Evolutionary conservation across 2,113 vertebrate species (phyloP), one percentile per base, ranked within the genome.

Genomic region (Sardina pilchardus): DNA sequence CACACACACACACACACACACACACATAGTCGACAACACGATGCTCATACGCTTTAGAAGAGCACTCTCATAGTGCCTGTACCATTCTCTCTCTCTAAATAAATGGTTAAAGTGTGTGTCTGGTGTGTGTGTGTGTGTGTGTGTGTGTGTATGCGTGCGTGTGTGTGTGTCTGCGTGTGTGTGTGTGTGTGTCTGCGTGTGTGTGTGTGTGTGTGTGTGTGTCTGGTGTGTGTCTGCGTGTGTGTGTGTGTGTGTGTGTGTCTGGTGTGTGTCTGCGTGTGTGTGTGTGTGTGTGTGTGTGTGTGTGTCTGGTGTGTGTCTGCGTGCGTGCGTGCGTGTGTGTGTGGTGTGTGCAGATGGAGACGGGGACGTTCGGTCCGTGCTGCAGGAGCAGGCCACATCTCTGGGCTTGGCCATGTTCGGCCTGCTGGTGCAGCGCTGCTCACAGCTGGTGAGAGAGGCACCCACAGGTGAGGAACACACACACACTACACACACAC

Each of bases 331-430:
- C 82, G n/a, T n/a, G n/a, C n/a, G n/a, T n/a, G n/a, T n/a, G n/a
- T n/a, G n/a, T n/a, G n/a, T n/a, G n/a, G 8, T 82, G n/a, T 87
- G n/a, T 39, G 81, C 86, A 94, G 94, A 90, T 75, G 91, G 93
- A 21, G 93, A 92, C 1, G 93, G 90, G 45, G 97, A 98, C 17
- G 93, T 94, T 34, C 96, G 98, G 75, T 98, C 97, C 0, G 93
- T 96, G 85, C 94, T 98, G 88, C 97, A 98, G 89, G 98, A 99
- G 45, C 98, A 99, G 91, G 96, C 96, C 90, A 96, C 96, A 0
- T 95, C 95, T 43, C 91, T 99, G 86, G 98, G 98, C 19, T 95
- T 99, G 75, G 94, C 96, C 89, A 98, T 99, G 97, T 99, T 99
- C 88, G 95, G 96, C 0, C 93, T 98, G 2, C 91, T 99, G 89